phyloP scores from a whole-genome alignment of 2,888 invertebrate genomes.

The Agrotis segetum region DNA sequence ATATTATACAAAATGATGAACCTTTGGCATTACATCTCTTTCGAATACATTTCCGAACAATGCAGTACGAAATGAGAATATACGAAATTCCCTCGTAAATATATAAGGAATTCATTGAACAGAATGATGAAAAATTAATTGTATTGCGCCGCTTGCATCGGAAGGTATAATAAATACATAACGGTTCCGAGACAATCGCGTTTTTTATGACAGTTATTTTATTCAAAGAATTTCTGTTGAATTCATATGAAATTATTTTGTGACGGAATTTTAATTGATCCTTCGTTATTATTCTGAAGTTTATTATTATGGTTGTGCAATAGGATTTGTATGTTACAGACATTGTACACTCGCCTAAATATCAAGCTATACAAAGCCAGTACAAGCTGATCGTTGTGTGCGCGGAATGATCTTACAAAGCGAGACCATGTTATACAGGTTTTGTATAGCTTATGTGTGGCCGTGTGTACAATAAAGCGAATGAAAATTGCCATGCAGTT shows the following conservation, averaged over 20 bases:
- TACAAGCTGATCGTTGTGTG: no score
- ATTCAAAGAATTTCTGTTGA: background rate
- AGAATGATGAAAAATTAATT: slow-evolving; percentile 60
- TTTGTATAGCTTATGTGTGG: no score
- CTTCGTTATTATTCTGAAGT: background rate
- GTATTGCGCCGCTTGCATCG: slow-evolving; percentile 45
- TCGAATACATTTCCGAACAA: slow-evolving; percentile 22
- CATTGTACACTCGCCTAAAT: no score
- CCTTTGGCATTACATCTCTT: slow-evolving; percentile 1
- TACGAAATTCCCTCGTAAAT: slow-evolving; percentile 21
- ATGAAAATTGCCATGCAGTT: no score
- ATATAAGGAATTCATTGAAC: slow-evolving; percentile 38
- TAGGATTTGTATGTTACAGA: background rate
- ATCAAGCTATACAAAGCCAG: no score
- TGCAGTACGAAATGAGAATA: slow-evolving; percentile 33
- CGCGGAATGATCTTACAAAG: no score
- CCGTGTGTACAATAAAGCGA: no score
- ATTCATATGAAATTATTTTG: background rate
- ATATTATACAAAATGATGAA: background rate
- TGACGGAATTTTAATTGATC: slow-evolving; percentile 12
- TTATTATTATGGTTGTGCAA: background rate
- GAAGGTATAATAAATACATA: slow-evolving; percentile 21
- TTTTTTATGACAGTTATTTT: slow-evolving; percentile 32
- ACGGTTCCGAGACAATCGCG: slow-evolving; percentile 1
- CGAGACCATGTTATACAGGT: no score